Percentiles rank a stretch among this genome's conserved stretches.
Conservation (phyloP, 35 echinoderm and acorn worm genomes). For the Ophioderma brevispina region DNA sequence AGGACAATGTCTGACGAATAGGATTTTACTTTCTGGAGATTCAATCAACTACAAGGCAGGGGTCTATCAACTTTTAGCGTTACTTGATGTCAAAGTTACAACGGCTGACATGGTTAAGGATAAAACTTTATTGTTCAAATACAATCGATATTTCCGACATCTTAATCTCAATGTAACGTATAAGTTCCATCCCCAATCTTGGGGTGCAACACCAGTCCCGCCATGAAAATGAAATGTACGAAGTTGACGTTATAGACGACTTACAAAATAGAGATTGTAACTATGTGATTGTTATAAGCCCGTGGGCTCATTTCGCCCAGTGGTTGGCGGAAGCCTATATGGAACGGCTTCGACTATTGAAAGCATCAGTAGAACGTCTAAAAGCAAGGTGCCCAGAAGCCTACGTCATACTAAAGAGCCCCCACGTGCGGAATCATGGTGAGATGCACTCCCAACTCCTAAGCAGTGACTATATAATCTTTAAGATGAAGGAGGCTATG, state of each 20-base stretch:
- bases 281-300: conserved; percentile 49
- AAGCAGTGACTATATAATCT: conserved; percentile 29
- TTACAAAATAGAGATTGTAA: conserved; percentile 23
- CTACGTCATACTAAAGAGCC: conserved; percentile 49
- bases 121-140: not conserved
- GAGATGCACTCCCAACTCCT: not conserved
- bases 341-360: conserved; percentile 37
- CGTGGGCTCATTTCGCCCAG: conserved; percentile 56
- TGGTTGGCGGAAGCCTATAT: conserved; percentile 49
- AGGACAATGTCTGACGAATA: conserved; percentile 15
- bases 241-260: conserved; percentile 44
- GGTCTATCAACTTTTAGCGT: not conserved
- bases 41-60: conserved; percentile 62
- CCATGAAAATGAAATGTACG: conserved; percentile 19
- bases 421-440: conserved; percentile 18
- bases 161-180: not conserved
- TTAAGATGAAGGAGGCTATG: conserved; percentile 34
- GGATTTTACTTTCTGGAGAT: conserved; percentile 43
- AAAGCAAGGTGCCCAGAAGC: conserved; percentile 43
- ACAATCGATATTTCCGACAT: conserved; percentile 3
- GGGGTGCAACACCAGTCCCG: not conserved
- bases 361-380: conserved; percentile 6
- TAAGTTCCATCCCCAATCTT: conserved; percentile 22
- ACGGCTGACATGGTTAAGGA: not conserved
- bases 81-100: not conserved